These are phyloP conservation scores for Ictalurus punctatus DNA, from an alignment of 2,113 vertebrate genomes.

Conservation along the genomic window DNA sequence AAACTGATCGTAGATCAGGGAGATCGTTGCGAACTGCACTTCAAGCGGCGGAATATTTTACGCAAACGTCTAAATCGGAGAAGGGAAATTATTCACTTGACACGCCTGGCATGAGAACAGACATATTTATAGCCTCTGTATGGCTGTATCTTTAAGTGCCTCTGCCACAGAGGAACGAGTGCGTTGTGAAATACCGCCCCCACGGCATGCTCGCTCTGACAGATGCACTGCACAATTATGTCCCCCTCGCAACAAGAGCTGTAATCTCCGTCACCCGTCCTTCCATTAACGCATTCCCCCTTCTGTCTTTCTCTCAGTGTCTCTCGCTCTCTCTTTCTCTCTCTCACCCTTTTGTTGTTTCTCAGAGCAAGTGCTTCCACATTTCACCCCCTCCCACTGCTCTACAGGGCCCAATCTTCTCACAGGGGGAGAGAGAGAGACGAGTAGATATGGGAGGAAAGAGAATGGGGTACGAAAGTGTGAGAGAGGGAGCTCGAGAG, in stretches of 20 bases:
- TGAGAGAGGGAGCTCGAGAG: conserved; percentile 55
- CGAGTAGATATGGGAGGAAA: conserved; percentile 46
- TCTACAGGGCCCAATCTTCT: conserved; percentile 37
- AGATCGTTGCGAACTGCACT: not conserved
- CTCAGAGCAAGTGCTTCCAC: conserved; percentile 15
- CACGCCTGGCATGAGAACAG: conserved; percentile 49
- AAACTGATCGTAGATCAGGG: conserved; percentile 37
- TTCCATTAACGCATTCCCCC: conserved; percentile 60
- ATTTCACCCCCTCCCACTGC: conserved; percentile 17
- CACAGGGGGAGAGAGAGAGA: conserved; percentile 37
- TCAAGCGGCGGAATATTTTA: conserved; percentile 27
- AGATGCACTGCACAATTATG: conserved; percentile 71
- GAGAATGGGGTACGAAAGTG: conserved; percentile 37
- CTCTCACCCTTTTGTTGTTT: conserved; percentile 27
- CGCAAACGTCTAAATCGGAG: conserved; percentile 26
- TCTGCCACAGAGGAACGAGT: conserved; percentile 38
- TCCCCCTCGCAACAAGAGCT: conserved; percentile 68
- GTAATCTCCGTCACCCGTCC: conserved; percentile 71
- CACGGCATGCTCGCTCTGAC: conserved; percentile 62
- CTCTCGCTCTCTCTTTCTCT: conserved; percentile 49
- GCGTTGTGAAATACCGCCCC: conserved; percentile 67
- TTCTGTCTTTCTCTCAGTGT: conserved; percentile 43
- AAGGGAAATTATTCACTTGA: conserved; percentile 47
- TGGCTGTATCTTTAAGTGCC: conserved; percentile 62
- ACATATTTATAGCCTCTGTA: conserved; percentile 62